Evolutionary conservation across 2,797 vertebrate genomes (phyloP), one percentile per base, ranked within the genome.

Genomic region (Meriones psammophilus): DNA sequence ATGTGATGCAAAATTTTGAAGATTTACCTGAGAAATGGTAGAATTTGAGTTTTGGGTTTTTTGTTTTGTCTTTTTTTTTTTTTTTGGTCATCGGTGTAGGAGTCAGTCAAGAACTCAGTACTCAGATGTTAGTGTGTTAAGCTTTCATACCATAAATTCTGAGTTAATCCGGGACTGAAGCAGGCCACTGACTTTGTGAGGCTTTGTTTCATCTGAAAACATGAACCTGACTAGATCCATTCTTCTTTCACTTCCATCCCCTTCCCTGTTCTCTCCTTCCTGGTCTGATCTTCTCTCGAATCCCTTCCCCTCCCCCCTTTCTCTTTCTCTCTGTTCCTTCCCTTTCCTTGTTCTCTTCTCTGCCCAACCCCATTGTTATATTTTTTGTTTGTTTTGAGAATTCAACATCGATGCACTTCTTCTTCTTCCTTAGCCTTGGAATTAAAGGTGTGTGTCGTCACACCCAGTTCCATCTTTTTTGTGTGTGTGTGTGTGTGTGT

Each of bases 11-110:
- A 90, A 92, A 84, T 88, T 88, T 85, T 64, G 50, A 2, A 18
- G 92, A 22, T 91, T 97, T 96, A 14, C 74, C 28, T 13, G 50
- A 95, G 81, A 92, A 91, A 92, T 62, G 56, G 60, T 89, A 8
- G 30, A 74, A 24, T 90, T 81, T 94, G 88, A 93, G 74, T 39
- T 64, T 8, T 58, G 13, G 56, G 13, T 56, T 56, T 13, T 56
- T 56, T 56, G 56, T 56, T 56, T 56, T 10, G 10, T 58, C 13
- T 8, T 58, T 39, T 39, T 56, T 8, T 58, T 17, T 58, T 87
- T 50, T 50, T 26, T 50, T 26, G 4, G 30, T 90, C 24, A 42
- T 94, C 76, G 81, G 2, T 93, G 9, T 60, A 69, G 14, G 91
- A 18, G 50, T 92, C 93, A n/a, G 66, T 4, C 39, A 90, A 0